Base-by-base conservation (phyloP, 2,113 vertebrate genomes). In the Leptobrachium leishanense region DNA sequence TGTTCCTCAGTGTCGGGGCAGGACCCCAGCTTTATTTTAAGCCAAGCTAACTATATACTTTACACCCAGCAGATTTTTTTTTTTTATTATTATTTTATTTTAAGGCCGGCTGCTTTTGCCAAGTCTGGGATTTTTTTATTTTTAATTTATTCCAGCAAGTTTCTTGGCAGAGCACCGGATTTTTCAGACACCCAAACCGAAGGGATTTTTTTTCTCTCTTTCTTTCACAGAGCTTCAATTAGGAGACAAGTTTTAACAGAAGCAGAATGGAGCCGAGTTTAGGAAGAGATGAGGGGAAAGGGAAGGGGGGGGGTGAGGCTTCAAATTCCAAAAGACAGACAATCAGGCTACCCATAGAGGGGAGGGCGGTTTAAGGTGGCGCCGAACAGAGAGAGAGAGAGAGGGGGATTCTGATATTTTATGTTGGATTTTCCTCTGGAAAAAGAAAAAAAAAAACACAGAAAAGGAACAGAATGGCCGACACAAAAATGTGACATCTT, bases 291-390 rank as follows among this genome's bases (percentile, higher is more conserved):
- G 50, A 31, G 63, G 31, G 46, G 46, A 12, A 12, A 43, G 40
- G 41, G 59, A 71, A 40, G 55, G 59, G 68, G 13, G 75, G 57
- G 76, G 44, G 74, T 72, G 59, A 76, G 70, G 72, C 65, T 54
- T 75, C 69, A 83, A 82, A 83, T 84, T 83, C 82, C 84, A 83
- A 68, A 62, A 81, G 78, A 79, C 68, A 83, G 79, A 83, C 82
- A 82, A 85, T 81, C 70, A 71, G 81, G 69, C 79, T 66, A 50
- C 72, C 57, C 13, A n/a, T 43, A 43, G 6, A 42, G 62, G 72
- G 53, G 53, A 62, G n/a, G 55, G 64, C 43, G 77, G 50, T 66
- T 84, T 84, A 84, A 84, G 81, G 81, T 81, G 57, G 83, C 12
- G 75, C 20, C 72, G 43, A 73, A 66, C 71, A 65, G 5, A 43